phyloP scores from a whole-genome alignment of 2,797 vertebrate species.

The Girardinus metallicus region DNA sequence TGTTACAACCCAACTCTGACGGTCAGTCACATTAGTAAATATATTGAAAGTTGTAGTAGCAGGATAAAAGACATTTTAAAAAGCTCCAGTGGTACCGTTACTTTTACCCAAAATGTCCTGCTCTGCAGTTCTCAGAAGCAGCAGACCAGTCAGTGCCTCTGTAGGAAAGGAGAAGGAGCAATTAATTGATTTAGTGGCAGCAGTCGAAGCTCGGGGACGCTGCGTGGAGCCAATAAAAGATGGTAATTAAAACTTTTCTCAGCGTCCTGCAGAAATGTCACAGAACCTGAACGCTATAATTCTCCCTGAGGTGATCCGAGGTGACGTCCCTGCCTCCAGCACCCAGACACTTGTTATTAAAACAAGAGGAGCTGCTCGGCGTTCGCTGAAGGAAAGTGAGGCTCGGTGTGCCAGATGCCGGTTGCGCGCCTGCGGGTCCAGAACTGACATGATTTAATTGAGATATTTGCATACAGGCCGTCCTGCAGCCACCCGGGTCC shows the following conservation, averaged over 20 bases:
- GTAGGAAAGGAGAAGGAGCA: conserved; percentile 2
- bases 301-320: conserved; percentile 31
- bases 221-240: conserved; percentile 45
- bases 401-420: conserved; percentile 23
- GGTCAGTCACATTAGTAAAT: not conserved
- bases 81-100: not conserved
- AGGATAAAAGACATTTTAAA: conserved; percentile 6
- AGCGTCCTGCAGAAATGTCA: conserved; percentile 60
- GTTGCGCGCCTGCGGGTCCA: conserved; percentile 10
- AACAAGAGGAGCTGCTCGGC: conserved; percentile 13
- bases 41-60: not conserved
- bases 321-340: conserved; percentile 16
- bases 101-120: not conserved
- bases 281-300: conserved; percentile 22
- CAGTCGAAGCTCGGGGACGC: conserved; percentile 27
- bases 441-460: conserved; percentile 36
- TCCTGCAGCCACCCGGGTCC: conserved; percentile 24
- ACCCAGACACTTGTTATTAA: conserved; percentile 37
- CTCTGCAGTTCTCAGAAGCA: not conserved
- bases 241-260: conserved; percentile 58
- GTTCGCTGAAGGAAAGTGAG: conserved; percentile 22
- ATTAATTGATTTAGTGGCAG: conserved; percentile 29
- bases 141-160: not conserved
- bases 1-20: not conserved
- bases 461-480: conserved; percentile 47